Base-by-base conservation (phyloP, 2,888 invertebrate genomes). In the Seira musarum region DNA sequence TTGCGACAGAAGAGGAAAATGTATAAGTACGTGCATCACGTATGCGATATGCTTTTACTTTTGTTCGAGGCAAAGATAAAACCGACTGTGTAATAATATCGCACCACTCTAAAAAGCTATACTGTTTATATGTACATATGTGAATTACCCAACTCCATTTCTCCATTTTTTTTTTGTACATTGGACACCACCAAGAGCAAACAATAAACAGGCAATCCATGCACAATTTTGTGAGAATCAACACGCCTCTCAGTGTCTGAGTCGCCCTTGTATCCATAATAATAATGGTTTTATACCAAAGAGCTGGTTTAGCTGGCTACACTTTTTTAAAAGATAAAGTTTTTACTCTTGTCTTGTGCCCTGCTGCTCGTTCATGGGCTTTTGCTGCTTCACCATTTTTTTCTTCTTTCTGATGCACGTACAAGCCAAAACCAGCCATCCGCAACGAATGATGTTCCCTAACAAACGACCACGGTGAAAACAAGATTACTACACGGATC, bases 401-500 rank as follows among this genome's bases (percentile, higher is more conserved):
- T 40, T 40, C 40, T 40, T 15, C 49, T 15, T 49, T 49, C 15
- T 49, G 49, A 49, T 49, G 49, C 49, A 49, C 49, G 49, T 49
- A 49, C 35, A 40, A 71, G 63, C 71, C 71, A 63, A 71, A 74
- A 60, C 40, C 77, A 77, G 46, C 66, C 77, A 77, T 77, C 69
- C 76, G 77, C 71, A 77, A 40, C 77, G 57, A 60, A 75, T 70
- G 77, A 77, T 77, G 77, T 60, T 77, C 70, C 35, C 77, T 49
- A 49, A 49, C 49, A 49, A 77, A 77, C 70, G 70, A 77, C 77
- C 57, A 77, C 77, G 64, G 77, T 77, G 77, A 77, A 77, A 77
- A 77, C 77, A 77, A 77, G 77, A 77, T 77, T 77, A n/a, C n/a
- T n/a, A 77, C 69, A 77, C 64, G 77, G 64, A 70, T 77, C 65